Evolutionary conservation across 92 coral and sea anemone genomes (phyloP).

Genomic region (Phenganax subtilis): DNA sequence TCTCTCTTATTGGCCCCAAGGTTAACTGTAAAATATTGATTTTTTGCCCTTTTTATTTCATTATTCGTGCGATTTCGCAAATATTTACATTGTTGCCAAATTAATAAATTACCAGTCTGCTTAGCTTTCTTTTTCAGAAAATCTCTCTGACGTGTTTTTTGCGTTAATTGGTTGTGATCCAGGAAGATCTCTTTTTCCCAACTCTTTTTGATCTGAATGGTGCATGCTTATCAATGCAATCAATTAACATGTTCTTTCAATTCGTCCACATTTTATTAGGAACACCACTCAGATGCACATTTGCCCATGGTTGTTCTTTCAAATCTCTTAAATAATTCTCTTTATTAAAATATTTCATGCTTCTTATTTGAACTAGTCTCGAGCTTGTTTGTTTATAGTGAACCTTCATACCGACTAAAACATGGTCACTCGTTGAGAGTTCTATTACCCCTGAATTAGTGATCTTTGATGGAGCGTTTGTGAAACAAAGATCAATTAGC

Average conservation of each 20-base stretch:
- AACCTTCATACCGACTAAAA: not conserved
- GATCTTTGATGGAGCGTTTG: too few species aligned
- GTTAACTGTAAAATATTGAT: not conserved
- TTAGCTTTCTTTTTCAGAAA: not conserved
- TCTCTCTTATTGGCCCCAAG: not conserved
- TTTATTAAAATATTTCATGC: not conserved
- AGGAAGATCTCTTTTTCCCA: too few species aligned
- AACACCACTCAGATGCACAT: not conserved
- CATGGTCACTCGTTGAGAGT: too few species aligned
- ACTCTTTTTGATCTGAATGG: not conserved
- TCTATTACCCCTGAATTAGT: too few species aligned
- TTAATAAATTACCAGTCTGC: not conserved
- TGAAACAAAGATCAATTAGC: too few species aligned
- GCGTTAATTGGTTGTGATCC: not conserved
- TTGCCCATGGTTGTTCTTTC: not conserved
- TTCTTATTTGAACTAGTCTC: not conserved
- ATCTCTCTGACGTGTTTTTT: not conserved
- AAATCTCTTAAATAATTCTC: not conserved
- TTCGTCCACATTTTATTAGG: not conserved
- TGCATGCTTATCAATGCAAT: not conserved
- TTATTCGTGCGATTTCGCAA: too few species aligned
- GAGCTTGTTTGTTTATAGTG: not conserved
- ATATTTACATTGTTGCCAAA: not conserved
- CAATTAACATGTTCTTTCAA: not conserved
- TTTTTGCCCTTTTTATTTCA: too few species aligned